A percentile compares a stretch with the other conserved stretches of the same genome.
Evolutionary conservation across 1,140 invertebrate species (phyloP).

Genomic region (Bombyx mandarina): DNA sequence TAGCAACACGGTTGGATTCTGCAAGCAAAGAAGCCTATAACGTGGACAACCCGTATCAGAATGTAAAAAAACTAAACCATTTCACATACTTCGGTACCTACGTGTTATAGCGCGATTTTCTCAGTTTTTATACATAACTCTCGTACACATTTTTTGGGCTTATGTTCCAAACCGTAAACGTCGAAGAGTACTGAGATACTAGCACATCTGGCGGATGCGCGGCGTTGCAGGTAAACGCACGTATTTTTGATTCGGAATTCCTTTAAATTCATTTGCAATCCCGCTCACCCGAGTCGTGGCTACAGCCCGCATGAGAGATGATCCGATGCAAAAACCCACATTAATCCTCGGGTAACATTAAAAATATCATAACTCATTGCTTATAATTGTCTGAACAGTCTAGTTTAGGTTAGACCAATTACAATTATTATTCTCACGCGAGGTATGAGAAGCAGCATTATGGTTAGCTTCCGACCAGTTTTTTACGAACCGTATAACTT

Average conservation of each 20-base stretch:
- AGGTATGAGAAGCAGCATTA: constrained; percentile 7
- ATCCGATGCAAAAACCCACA: neutral
- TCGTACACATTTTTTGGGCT: constrained; percentile 23
- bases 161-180: too few species aligned
- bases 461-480: constrained; percentile 25
- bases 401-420: neutral
- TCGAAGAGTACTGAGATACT: constrained; percentile 7
- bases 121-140: constrained; percentile 64
- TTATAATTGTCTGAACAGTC: constrained; percentile 1
- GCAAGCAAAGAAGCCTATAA: too few species aligned
- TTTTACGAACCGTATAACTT: constrained; percentile 39
- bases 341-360: neutral
- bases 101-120: constrained; percentile 49
- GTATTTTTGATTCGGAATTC: constrained; percentile 64
- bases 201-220: constrained; percentile 40
- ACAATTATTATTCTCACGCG: constrained; percentile 25
- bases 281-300: constrained; percentile 21
- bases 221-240: constrained; percentile 45
- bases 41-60: constrained; percentile 9
- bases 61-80: constrained; percentile 43
- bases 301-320: constrained; percentile 1
- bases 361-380: neutral
- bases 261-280: constrained; percentile 62
- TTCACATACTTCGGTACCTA: constrained; percentile 30
- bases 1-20: neutral